phyloP scores from a whole-genome alignment of 2,113 vertebrate species.

The Elanus axillaris region DNA sequence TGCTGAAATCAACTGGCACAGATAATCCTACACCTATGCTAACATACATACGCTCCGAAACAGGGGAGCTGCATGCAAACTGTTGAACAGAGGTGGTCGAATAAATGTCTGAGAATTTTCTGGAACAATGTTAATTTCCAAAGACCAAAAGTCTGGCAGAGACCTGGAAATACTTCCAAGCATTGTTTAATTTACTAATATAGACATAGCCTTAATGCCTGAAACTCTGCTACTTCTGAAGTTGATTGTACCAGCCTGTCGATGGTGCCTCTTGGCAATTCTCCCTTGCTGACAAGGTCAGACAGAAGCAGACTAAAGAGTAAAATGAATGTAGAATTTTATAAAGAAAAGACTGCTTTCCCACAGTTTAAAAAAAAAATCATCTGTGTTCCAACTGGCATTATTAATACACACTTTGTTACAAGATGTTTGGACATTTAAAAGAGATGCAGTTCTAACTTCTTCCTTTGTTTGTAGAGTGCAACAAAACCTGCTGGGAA shows the following conservation, averaged over 20 bases:
- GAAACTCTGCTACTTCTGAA: slow-evolving; percentile 26
- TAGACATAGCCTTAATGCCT: background rate
- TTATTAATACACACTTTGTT: slow-evolving; percentile 56
- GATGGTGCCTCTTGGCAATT: background rate
- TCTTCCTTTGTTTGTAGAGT: slow-evolving; percentile 48
- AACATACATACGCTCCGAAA: background rate
- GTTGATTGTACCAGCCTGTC: background rate
- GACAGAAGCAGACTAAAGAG: background rate
- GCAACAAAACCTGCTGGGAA: slow-evolving; percentile 61
- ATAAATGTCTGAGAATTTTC: background rate
- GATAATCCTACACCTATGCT: background rate
- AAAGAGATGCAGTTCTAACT: slow-evolving; percentile 54
- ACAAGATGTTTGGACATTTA: slow-evolving; percentile 56
- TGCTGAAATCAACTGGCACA: background rate
- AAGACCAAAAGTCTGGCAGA: background rate
- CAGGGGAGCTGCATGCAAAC: background rate
- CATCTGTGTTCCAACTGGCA: slow-evolving; percentile 27
- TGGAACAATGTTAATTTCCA: background rate
- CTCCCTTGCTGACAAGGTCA: slow-evolving; percentile 58
- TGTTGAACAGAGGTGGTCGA: fast-evolving
- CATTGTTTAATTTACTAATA: slow-evolving; percentile 10
- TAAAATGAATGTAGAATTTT: slow-evolving; percentile 33
- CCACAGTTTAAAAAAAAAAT: background rate
- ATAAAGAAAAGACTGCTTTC: slow-evolving; percentile 28
- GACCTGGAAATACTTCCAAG: background rate